These are phyloP conservation scores for Psittacula cyanocephala DNA, from an alignment of 2,113 vertebrate species.

Conservation along the genomic window DNA sequence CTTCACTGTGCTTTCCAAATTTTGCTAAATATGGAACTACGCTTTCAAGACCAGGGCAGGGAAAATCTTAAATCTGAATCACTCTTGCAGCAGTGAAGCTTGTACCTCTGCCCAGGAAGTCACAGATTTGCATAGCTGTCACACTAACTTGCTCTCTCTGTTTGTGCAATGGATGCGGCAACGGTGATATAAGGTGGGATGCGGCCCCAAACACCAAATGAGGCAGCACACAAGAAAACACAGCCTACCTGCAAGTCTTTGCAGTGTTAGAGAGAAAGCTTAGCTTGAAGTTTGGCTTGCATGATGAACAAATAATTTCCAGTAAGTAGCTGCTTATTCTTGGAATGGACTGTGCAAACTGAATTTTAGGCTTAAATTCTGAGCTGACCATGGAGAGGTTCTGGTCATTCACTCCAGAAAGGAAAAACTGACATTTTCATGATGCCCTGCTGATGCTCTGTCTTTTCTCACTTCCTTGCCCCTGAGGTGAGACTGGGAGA, in stretches of 20 bases:
- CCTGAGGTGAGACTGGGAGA: background rate
- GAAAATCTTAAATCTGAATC: background rate
- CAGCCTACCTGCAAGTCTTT: background rate
- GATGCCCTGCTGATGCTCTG: fast-evolving
- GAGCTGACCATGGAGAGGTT: background rate
- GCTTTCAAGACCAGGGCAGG: background rate
- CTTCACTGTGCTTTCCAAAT: background rate
- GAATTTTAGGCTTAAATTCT: background rate
- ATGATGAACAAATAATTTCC: background rate
- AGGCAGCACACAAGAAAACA: background rate
- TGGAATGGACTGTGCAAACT: background rate
- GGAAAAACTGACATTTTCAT: background rate
- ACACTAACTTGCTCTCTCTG: background rate
- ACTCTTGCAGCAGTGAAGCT: background rate
- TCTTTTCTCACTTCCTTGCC: background rate
- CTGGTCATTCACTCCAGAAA: background rate
- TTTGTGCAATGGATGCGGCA: background rate
- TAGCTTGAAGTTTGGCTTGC: background rate
- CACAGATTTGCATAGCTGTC: background rate
- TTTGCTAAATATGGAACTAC: background rate
- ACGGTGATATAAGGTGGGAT: background rate
- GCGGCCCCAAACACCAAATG: background rate
- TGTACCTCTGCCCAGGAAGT: background rate
- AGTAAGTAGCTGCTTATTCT: background rate
- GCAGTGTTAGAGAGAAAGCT: background rate